These are phyloP conservation scores for Notodonta dromedarius DNA, from an alignment of 2,888 invertebrate genomes.

Conservation along the genomic window DNA sequence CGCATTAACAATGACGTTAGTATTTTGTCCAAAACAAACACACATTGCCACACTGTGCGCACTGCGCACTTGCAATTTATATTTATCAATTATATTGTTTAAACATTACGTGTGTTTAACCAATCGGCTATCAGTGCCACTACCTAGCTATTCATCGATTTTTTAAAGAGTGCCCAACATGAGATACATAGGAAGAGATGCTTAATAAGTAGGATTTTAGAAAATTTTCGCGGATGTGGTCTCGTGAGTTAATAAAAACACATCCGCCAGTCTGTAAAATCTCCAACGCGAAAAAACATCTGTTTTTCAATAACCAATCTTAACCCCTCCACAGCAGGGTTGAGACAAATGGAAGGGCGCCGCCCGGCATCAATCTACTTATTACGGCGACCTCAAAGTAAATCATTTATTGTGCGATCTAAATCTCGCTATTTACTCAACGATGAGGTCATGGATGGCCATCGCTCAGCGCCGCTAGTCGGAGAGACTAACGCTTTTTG, in stretches of 20 bases:
- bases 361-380: slow-evolving; percentile 74
- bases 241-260: too few relatives aligned
- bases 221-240: too few relatives aligned
- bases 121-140: too few relatives aligned
- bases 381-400: slow-evolving; percentile 74
- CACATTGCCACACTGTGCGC: slow-evolving; percentile 14
- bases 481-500: background rate
- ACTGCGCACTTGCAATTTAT: slow-evolving; percentile 19
- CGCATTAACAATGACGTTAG: slow-evolving; percentile 3
- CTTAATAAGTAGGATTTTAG: too few relatives aligned
- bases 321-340: slow-evolving; percentile 30
- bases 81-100: slow-evolving; percentile 6
- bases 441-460: slow-evolving; percentile 64
- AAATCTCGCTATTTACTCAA: slow-evolving; percentile 75
- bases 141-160: too few relatives aligned
- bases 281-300: slow-evolving; percentile 21
- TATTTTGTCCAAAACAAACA: slow-evolving; percentile 37
- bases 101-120: too few relatives aligned
- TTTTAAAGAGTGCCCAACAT: too few relatives aligned
- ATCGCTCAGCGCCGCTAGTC: slow-evolving; percentile 62
- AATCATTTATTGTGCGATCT: slow-evolving; percentile 79
- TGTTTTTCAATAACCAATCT: slow-evolving; percentile 33
- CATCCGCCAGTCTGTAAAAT: too few relatives aligned
- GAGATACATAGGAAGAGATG: too few relatives aligned
- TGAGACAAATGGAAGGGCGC: slow-evolving; percentile 74